Evolutionary conservation across 2,113 vertebrate genomes (phyloP).

Genomic region (Heterocephalus glaber): DNA sequence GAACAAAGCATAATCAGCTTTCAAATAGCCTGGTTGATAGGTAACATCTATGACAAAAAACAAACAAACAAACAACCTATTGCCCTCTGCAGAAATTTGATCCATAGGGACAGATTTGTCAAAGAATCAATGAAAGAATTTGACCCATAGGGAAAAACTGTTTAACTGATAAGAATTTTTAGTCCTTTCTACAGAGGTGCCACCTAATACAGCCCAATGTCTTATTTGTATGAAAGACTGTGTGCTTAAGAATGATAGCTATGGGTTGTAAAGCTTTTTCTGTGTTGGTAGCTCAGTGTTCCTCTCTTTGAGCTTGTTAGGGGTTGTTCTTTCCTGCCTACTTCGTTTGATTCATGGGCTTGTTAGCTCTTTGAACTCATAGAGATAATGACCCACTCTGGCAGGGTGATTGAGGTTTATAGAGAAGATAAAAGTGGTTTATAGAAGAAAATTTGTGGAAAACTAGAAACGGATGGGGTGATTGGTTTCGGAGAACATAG

Average conservation of each 20-base stretch:
- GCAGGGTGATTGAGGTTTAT: neutral
- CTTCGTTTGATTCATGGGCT: neutral
- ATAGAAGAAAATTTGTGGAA: neutral
- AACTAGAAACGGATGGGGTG: neutral
- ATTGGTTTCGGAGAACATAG: neutral
- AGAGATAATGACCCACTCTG: neutral
- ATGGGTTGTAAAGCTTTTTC: neutral
- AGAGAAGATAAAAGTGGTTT: neutral
- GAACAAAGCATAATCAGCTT: neutral
- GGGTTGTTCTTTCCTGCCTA: neutral
- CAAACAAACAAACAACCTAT: neutral
- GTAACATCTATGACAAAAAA: neutral
- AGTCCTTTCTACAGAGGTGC: slow-evolving; percentile 1
- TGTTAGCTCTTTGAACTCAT: neutral
- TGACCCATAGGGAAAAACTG: neutral
- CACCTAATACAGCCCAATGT: neutral
- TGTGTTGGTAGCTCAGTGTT: neutral
- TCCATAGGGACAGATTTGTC: neutral
- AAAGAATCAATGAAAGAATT: neutral
- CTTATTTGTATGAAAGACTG: neutral
- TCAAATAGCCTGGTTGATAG: neutral
- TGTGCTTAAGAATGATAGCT: neutral
- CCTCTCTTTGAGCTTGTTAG: neutral
- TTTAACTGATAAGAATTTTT: neutral
- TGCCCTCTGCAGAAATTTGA: neutral